Base-by-base conservation (phyloP, 2,888 invertebrate genomes). In the Poecilus cupreus region DNA sequence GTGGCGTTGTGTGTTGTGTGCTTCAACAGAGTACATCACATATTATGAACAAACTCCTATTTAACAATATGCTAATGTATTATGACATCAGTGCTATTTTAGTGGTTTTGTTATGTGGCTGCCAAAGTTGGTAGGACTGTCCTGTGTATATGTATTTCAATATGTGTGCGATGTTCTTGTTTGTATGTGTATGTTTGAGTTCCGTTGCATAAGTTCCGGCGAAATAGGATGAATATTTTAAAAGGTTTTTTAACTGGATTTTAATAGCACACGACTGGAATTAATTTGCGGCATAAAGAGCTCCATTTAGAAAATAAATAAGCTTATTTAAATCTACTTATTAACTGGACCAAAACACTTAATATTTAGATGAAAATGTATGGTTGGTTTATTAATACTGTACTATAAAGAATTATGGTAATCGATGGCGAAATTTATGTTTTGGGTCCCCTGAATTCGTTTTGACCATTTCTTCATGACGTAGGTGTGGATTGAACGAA, bases 1-100 rank as follows among this genome's bases (percentile, higher is more conserved):
- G 51, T 24, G 1, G 32, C 72, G 24, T 43, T 32, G 37, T 68
- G 32, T 60, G 60, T 70, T 70, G 64, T 64, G 16, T 70, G 39
- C 20, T 64, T 22, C 22, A 22, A n/a, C 49, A n/a, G n/a, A 43
- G 26, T 60, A 13, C 46, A 72, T 22, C 72, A 72, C 24, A 72
- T 26, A 60, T 60, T 20, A 60, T 26, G 18, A 24, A 24, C 60
- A 24, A 60, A 60, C 60, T 60, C 4, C 72, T 72, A 46, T 72
- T 72, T 46, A 76, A 51, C 37, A 24, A 51, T 76, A 76, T 76
- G 76, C 54, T 76, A 76, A 76, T 76, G 37, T 37, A 13, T 51
- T 39, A 57, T 76, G 76, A 76, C 76, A 76, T 76, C 76, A 76
- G 18, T 37, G 76, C 54, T 76, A 76, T 54, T 76, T 76, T 57